These are phyloP conservation scores for Sitta europaea DNA, from an alignment of 2,113 vertebrate genomes.

Conservation along the genomic window DNA sequence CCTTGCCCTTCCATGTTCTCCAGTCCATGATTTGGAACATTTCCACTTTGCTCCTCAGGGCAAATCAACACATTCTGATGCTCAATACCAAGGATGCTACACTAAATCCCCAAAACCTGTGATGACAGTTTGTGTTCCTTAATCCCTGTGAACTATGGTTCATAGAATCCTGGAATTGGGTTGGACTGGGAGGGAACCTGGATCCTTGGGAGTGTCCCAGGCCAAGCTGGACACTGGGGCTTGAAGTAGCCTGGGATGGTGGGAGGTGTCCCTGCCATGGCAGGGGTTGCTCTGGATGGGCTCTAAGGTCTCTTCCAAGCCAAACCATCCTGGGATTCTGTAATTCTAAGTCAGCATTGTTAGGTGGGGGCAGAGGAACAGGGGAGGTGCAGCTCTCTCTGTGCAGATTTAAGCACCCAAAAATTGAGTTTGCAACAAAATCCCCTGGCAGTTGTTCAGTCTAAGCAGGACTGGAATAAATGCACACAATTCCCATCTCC, in stretches of 20 bases:
- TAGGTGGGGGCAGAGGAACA: background rate
- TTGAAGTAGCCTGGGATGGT: background rate
- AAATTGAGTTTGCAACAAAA: background rate
- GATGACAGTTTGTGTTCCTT: background rate
- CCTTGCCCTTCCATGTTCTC: background rate
- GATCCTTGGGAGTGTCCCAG: background rate
- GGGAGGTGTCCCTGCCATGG: background rate
- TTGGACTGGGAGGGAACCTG: background rate
- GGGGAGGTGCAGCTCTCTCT: background rate
- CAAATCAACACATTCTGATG: background rate
- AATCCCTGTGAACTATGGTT: background rate
- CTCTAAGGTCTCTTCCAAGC: background rate
- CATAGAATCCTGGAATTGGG: background rate
- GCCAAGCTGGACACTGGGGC: accelerated
- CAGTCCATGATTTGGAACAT: background rate
- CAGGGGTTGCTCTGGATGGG: background rate
- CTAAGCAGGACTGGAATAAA: background rate
- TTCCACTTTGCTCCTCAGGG: background rate
- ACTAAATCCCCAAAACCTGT: background rate
- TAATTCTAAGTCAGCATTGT: background rate
- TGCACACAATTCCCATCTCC: background rate
- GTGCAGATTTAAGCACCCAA: background rate
- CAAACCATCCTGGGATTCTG: background rate
- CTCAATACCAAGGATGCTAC: background rate
- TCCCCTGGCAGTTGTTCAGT: background rate